Conservation (phyloP, 35 echinoderm and acorn worm species). For the Lytechinus variegatus region DNA sequence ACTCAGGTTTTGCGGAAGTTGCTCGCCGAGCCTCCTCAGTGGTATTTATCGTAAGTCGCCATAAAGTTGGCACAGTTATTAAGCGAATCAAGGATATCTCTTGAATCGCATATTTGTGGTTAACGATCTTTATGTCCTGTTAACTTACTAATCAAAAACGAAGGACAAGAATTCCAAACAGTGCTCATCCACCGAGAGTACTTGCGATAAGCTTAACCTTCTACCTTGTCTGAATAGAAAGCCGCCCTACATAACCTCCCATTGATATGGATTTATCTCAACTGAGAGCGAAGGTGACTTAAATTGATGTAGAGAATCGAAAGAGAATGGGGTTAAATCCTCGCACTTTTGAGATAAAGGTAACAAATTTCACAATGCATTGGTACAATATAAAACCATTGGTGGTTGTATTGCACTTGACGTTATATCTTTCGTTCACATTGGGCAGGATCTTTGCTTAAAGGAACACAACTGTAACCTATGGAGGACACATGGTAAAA, state of each 20-base stretch:
- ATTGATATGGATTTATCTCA: neutral
- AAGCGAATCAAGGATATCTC: too few relatives aligned
- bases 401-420: neutral
- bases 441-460: neutral
- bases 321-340: neutral
- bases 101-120: too few relatives aligned
- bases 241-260: neutral
- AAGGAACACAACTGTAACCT: neutral
- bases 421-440: neutral
- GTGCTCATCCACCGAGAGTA: too few relatives aligned
- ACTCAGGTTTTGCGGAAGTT: too few relatives aligned
- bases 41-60: too few relatives aligned
- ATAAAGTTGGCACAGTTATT: too few relatives aligned
- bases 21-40: too few relatives aligned
- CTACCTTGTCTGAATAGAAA: too few relatives aligned
- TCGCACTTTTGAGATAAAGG: neutral
- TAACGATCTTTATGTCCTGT: too few relatives aligned
- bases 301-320: neutral
- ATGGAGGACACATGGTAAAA: neutral
- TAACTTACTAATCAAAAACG: too few relatives aligned
- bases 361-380: neutral
- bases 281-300: neutral
- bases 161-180: too few relatives aligned
- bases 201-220: too few relatives aligned
- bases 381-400: neutral